Base-by-base conservation (phyloP, 53 echinoderm and acorn worm species). In the Hippasteria phrygiana region DNA sequence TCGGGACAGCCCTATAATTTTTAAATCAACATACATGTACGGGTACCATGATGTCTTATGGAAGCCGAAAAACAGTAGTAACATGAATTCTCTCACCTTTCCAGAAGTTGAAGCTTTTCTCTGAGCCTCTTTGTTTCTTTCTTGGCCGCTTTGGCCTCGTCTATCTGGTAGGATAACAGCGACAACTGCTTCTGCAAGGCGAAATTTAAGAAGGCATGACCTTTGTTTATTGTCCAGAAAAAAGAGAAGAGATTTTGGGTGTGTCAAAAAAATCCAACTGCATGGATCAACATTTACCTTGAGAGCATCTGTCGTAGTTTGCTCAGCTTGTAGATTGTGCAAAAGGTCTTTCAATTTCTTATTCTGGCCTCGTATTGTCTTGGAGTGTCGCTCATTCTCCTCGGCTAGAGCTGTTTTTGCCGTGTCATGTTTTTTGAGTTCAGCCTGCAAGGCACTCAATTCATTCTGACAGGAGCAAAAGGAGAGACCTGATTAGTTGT, bases 121-220 rank as follows among this genome's bases (percentile, higher is more conserved):
- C 92, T 76, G 1, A 99, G 88, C 50, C 89, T 93, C 72, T 93
- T 99, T 7, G 96, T 91, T 74, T 96, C 96, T 87, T 91, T 91
- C 83, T 94, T 99, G 28, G 96, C 96, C 80, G 93, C 85, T 73
- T 99, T 93, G 16, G 99, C 99, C 65, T 96, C 94, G 37, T 99
- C 96, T 62, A 91, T 94, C 75, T 94, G 90, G 77, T 90, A 90
- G 50, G 93, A 94, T 48, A 99, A 82, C 8, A 96, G 35, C 32
- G 92, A 82, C 43, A 99, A 62, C 67, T 99, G 99, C 37, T 96
- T 95, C 99, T 99, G 80, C 55, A 89, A 22, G 4, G 54, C 20
- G 17, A 54, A 54, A 59, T 59, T 59, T 26, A 59, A 59, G 8
- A 9, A 59, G 26, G 26, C 8, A 59, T 4, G 34, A 67, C 36